A percentile compares a stretch with the other conserved stretches of the same genome.
Evolutionary conservation across 2,113 vertebrate species (phyloP).

Genomic region (Ahaetulla prasina): DNA sequence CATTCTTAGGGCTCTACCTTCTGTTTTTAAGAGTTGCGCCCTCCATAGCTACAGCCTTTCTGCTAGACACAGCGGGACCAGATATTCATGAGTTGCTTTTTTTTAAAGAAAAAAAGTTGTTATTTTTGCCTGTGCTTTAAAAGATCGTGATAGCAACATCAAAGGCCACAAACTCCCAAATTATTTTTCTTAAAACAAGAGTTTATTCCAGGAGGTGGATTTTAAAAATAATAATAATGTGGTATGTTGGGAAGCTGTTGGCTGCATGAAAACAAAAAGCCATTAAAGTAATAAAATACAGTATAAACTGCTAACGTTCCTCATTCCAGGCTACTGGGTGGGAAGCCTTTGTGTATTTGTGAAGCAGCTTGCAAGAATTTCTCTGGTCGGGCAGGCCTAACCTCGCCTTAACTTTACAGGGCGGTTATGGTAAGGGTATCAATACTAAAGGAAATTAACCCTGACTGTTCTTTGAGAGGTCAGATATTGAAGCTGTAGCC

Average conservation of each 20-base stretch:
- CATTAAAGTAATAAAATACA: neutral
- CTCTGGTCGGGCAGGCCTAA: neutral
- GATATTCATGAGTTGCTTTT: neutral
- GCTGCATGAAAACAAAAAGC: neutral
- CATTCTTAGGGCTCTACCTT: neutral
- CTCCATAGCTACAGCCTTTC: neutral
- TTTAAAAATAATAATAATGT: neutral
- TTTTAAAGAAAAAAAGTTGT: neutral
- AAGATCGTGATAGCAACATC: too few species aligned
- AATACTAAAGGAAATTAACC: too few species aligned
- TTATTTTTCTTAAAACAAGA: neutral
- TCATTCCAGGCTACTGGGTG: neutral
- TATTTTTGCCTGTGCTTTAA: neutral
- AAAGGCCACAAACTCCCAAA: neutral
- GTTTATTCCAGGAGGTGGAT: neutral
- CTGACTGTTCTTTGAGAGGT: too few species aligned
- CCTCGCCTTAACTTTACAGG: too few species aligned
- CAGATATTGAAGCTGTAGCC: too few species aligned
- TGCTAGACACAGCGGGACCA: neutral
- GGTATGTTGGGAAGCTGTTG: neutral
- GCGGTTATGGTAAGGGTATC: neutral
- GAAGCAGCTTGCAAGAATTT: neutral
- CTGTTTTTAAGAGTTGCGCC: neutral
- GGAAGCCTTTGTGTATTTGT: neutral
- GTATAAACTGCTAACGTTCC: neutral